Conservation (phyloP, 2,797 vertebrate species). For the Notoglanidium macrostoma region DNA sequence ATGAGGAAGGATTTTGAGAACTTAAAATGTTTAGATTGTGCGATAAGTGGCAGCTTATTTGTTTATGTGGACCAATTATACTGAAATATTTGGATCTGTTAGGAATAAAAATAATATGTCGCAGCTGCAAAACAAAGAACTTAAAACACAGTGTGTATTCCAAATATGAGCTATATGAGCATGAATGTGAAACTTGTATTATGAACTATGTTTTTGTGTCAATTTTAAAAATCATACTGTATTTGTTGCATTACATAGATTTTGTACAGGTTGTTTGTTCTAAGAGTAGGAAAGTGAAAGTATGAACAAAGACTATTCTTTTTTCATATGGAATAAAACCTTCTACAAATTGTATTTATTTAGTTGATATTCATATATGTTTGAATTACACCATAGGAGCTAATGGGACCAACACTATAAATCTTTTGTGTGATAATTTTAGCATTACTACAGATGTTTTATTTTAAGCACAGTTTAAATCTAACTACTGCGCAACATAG, state of each 20-base stretch:
- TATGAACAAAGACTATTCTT: not conserved
- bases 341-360: not conserved
- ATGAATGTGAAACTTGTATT: not conserved
- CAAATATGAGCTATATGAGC: too few relatives aligned
- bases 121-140: constrained; percentile 1
- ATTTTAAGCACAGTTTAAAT: not conserved
- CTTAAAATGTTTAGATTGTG: constrained; percentile 6
- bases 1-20: constrained; percentile 4
- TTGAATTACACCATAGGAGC: not conserved
- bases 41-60: not conserved
- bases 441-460: not conserved
- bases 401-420: not conserved
- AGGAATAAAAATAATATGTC: not conserved
- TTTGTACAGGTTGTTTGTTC: not conserved
- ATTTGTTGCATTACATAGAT: not conserved
- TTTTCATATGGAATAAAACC: not conserved
- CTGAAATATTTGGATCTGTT: not conserved
- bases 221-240: not conserved
- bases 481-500: not conserved
- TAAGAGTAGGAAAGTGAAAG: not conserved
- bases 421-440: not conserved
- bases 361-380: not conserved
- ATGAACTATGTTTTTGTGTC: not conserved
- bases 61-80: not conserved
- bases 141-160: not conserved